phyloP scores from a whole-genome alignment of 2,797 vertebrate genomes.

The Phrynocephalus vlangalii region DNA sequence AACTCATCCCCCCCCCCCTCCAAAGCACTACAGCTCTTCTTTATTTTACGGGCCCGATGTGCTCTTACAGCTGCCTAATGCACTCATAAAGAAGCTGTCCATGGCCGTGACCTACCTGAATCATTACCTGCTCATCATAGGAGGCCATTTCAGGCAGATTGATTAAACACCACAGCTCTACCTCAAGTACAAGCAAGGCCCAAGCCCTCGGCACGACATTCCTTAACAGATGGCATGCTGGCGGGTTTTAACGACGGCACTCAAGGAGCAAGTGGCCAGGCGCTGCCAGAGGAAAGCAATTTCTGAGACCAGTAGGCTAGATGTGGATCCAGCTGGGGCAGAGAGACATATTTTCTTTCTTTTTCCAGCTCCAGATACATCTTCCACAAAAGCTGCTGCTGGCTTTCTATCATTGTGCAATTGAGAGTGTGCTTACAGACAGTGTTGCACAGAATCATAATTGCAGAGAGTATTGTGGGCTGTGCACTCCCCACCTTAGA shows the following conservation, averaged over 20 bases:
- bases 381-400: too few relatives aligned
- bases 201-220: conserved; percentile 26
- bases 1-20: conserved; percentile 14
- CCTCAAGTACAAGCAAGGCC: conserved; percentile 28
- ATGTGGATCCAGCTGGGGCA: neutral
- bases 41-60: conserved; percentile 20
- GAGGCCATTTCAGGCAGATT: conserved; percentile 52
- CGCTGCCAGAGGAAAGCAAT: conserved; percentile 25
- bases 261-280: conserved; percentile 1
- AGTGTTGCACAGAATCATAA: too few relatives aligned
- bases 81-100: conserved; percentile 48
- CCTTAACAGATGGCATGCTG: conserved; percentile 47
- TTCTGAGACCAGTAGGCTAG: conserved; percentile 26
- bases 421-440: too few relatives aligned
- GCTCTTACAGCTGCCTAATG: conserved; percentile 38
- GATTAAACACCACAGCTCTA: conserved; percentile 35
- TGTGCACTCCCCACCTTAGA: too few relatives aligned
- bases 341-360: neutral
- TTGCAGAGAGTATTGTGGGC: too few relatives aligned
- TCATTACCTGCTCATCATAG: conserved; percentile 51
- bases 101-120: conserved; percentile 61
- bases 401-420: too few relatives aligned
- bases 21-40: neutral
- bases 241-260: neutral
- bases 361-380: too few relatives aligned